Base-by-base conservation (phyloP, 1,140 invertebrate genomes). In the Macrobrachium rosenbergii region DNA sequence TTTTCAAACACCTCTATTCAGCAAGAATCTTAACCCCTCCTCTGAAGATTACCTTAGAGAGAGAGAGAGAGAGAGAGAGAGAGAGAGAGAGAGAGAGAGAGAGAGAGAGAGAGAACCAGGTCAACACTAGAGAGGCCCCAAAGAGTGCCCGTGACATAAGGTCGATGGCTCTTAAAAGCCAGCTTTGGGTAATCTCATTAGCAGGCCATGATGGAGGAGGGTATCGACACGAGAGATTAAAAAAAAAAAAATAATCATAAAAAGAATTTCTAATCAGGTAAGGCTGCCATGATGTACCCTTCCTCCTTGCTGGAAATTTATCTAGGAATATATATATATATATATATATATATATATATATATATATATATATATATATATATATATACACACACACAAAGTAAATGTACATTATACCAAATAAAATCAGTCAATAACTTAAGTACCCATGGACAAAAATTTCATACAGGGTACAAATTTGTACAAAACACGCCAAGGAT, bases 61-160 rank as follows among this genome's bases (percentile, higher is more conserved):
- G 28, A 37, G 1, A 37, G 28, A 37, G 78, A 63, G 77, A 80
- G 77, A 80, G 77, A 63, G 77, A 80, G 77, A 63, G n/a, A 80
- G 77, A 80, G 77, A 63, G 77, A 80, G 77, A 63, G 77, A 80
- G 77, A 80, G 77, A 63, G 77, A 80, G 77, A 63, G 52, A 80
- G 77, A 80, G 77, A 63, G 77, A 80, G 77, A 80, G 75, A 80
- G 77, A 63, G 77, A 80, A n/a, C n/a, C n/a, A n/a, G n/a, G n/a
- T n/a, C n/a, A n/a, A n/a, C n/a, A 59, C 23, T 45, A 79, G 59
- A 79, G 77, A 72, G 37, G 75, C 37, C 12, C 12, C 19, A 23
- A 45, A 43, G 58, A 79, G 59, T 14, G 58, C 21, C 52, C 14
- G 58, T 60, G 52, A 62, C 0, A 80, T 52, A 63, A 14, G 63